These are phyloP conservation scores for Dryocosmus kuriphilus DNA, from an alignment of 2,888 invertebrate genomes.

Conservation along the genomic window DNA sequence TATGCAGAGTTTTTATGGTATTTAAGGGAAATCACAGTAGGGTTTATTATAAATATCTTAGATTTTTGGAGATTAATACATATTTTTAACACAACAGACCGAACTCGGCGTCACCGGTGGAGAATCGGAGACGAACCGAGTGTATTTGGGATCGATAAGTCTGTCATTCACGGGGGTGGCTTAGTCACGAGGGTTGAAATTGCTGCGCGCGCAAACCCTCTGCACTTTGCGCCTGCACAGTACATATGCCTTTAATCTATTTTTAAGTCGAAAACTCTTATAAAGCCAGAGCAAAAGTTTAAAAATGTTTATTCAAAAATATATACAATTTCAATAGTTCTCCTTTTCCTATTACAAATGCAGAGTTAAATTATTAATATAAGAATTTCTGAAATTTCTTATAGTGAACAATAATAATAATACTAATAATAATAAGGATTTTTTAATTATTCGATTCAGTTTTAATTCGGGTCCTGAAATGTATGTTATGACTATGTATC, in stretches of 20 bases:
- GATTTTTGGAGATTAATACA: neutral
- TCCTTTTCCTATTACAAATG: too few species aligned
- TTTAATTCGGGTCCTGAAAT: too few species aligned
- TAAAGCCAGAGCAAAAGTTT: neutral
- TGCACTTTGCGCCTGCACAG: neutral
- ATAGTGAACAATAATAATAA: too few species aligned
- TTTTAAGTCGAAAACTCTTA: neutral
- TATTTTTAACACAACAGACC: constrained; percentile 7
- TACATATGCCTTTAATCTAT: constrained; percentile 8
- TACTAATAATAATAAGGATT: too few species aligned
- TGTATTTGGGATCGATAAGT: constrained; percentile 40
- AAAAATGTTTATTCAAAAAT: too few species aligned
- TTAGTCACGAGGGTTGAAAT: constrained; percentile 19
- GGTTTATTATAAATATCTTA: neutral
- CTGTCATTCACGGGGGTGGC: constrained; percentile 33
- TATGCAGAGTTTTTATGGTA: neutral
- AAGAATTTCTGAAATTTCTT: too few species aligned
- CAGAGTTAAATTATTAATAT: too few species aligned
- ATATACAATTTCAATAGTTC: too few species aligned
- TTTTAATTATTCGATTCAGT: too few species aligned
- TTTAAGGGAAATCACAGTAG: neutral
- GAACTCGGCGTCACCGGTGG: constrained; percentile 25
- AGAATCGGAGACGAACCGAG: constrained; percentile 23
- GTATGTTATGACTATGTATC: too few species aligned
- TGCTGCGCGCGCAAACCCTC: constrained; percentile 32